Base-by-base conservation (phyloP, 1,140 invertebrate genomes). In the Orussus abietinus region DNA sequence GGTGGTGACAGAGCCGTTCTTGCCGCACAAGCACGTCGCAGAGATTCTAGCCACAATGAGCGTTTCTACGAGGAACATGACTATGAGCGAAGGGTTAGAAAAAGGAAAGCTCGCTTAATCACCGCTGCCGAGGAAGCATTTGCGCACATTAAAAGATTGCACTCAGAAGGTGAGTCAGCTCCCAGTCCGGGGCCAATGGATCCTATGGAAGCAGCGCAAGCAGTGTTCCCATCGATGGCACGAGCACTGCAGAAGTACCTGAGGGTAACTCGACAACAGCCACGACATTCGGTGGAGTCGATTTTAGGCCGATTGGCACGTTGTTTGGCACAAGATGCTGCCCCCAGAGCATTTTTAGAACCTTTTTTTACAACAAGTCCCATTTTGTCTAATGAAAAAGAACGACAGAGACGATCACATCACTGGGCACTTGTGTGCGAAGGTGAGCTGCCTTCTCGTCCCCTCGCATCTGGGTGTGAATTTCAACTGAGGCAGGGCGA, bases 61-160 rank as follows among this genome's bases (percentile, higher is more conserved):
- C 77, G 92, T 11, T 97, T 98, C 66, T 96, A 98, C 64, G 94
- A 97, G 69, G 94, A 98, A 69, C 89, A 95, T 61, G 95, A 99
- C 70, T 96, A 96, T 62, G 94, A 96, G 51, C 76, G 93, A 32
- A 75, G 95, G 31, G 91, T 98, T 11, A 80, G 88, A 40, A 98
- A 98, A 66, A 75, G 96, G 0, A 80, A 84, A 54, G 92, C 93
- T 2, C 75, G 95, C 12, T 74, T 98, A 1, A 81, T 96, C 10
- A 89, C 89, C 5, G 92, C 94, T 1, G 87, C 93, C 3, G 96
- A 98, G 70, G 95, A 98, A 64, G 93, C 95, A 0, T 98, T 98
- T 64, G 92, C 92, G 5, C 93, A 98, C 62, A 94, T 99, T 45
- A 92, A 87, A 77, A 73, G 86, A 12, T 75, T 88, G 22, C 78